phyloP scores from a whole-genome alignment of 64 coral and sea anemone genomes.

The Hydrozoanthus tunicans region DNA sequence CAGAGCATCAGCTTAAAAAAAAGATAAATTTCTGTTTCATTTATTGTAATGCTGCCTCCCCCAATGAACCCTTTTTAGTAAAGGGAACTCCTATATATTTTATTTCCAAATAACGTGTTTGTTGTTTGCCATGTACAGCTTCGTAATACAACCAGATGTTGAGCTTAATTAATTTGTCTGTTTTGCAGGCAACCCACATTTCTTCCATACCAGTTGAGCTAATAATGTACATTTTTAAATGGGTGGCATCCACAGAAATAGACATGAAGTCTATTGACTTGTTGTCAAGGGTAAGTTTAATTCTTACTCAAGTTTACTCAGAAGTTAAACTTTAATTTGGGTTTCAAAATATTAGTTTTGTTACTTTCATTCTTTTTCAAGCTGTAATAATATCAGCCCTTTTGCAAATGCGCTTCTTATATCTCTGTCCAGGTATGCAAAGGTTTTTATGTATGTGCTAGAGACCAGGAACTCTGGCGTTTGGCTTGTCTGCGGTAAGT shows the following conservation, averaged over 20 bases:
- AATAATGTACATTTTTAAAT: constrained; percentile 95
- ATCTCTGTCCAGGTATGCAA: constrained; percentile 73
- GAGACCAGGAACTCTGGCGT: constrained; percentile 89
- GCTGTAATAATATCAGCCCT: neutral
- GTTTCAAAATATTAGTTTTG: neutral
- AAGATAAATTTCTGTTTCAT: too few relatives aligned
- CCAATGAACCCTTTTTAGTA: too few relatives aligned
- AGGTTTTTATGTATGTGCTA: constrained; percentile 93
- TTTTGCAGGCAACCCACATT: constrained; percentile 88
- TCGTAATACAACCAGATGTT: too few relatives aligned
- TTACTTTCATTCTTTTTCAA: neutral
- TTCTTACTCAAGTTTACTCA: neutral
- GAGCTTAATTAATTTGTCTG: neutral
- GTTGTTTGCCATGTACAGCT: too few relatives aligned
- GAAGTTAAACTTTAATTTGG: neutral
- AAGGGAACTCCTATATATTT: too few relatives aligned
- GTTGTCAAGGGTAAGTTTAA: constrained; percentile 63
- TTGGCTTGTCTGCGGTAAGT: constrained; percentile 85
- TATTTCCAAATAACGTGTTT: too few relatives aligned
- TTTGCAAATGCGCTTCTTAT: neutral
- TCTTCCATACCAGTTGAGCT: constrained; percentile 90
- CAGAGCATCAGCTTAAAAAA: too few relatives aligned
- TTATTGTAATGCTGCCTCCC: too few relatives aligned
- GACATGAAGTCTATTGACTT: constrained; percentile 86
- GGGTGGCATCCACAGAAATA: constrained; percentile 82